Evolutionary conservation across 2,113 vertebrate species (phyloP).

Genomic region (Chelonoidis abingdonii): DNA sequence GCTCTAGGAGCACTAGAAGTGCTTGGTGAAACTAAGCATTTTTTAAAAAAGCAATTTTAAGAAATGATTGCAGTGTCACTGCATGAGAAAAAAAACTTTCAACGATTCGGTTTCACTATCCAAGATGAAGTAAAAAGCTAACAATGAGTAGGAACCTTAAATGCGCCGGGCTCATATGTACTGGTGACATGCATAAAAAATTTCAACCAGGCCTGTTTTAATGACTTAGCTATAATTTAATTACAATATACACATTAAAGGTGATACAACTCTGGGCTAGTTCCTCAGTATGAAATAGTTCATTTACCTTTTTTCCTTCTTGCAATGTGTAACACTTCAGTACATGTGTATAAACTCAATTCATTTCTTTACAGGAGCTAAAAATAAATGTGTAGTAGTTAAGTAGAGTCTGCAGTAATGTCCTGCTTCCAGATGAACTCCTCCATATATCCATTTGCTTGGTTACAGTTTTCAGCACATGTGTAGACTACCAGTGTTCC

Average conservation of each 20-base stretch:
- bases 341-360: background rate
- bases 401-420: slow-evolving; percentile 63
- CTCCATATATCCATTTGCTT: slow-evolving; percentile 78
- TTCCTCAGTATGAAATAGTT: background rate
- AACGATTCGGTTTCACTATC: background rate
- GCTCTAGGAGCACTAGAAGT: background rate
- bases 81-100: background rate
- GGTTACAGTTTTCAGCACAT: slow-evolving; percentile 87
- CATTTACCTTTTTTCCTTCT: background rate
- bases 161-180: too few relatives aligned
- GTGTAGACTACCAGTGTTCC: slow-evolving; percentile 89
- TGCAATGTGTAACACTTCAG: background rate
- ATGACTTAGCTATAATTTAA: background rate
- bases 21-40: background rate
- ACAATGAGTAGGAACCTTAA: background rate
- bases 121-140: background rate
- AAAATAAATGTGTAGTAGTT: background rate
- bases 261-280: background rate
- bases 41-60: too few relatives aligned
- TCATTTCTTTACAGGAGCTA: background rate
- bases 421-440: slow-evolving; percentile 98
- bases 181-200: background rate
- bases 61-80: background rate
- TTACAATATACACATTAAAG: background rate
- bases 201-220: background rate